Percentiles rank a stretch among this genome's conserved stretches.
These are phyloP conservation scores for Chymomyza costata DNA, from an alignment of 1,140 invertebrate species.

Conservation along the genomic window DNA sequence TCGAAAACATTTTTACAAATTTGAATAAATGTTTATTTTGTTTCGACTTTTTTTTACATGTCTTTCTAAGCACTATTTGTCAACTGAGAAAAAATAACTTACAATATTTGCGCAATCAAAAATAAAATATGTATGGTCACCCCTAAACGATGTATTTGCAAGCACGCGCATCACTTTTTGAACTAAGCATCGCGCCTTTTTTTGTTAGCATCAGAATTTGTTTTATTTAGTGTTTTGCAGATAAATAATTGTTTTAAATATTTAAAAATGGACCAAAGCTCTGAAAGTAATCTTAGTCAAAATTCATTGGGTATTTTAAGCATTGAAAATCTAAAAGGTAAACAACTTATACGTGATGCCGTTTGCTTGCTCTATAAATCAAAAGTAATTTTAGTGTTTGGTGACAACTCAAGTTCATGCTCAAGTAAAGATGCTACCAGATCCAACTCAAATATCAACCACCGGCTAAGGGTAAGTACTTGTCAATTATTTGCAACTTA, in stretches of 20 bases:
- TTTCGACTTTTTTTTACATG: too few relatives aligned
- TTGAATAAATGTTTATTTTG: too few relatives aligned
- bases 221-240: conserved; percentile 21
- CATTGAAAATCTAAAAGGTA: conserved; percentile 63
- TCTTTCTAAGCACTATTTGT: too few relatives aligned
- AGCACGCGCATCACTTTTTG: conserved; percentile 47
- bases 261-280: conserved; percentile 45
- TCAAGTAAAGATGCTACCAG: conserved; percentile 14
- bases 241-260: conserved; percentile 8
- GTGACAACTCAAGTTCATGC: conserved; percentile 50
- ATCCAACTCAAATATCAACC: conserved; percentile 36
- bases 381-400: conserved; percentile 44
- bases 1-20: too few relatives aligned
- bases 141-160: conserved; percentile 1
- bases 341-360: too few relatives aligned
- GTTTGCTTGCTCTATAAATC: conserved; percentile 1
- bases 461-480: conserved; percentile 52
- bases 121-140: too few relatives aligned
- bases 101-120: too few relatives aligned
- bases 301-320: conserved; percentile 62
- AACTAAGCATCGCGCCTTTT: conserved; percentile 46
- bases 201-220: conserved; percentile 19
- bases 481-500: not conserved
- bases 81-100: too few relatives aligned
- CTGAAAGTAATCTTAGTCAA: conserved; percentile 16